These are phyloP conservation scores for Eristalis tenax DNA, from an alignment of 2,888 invertebrate genomes.

Conservation along the genomic window DNA sequence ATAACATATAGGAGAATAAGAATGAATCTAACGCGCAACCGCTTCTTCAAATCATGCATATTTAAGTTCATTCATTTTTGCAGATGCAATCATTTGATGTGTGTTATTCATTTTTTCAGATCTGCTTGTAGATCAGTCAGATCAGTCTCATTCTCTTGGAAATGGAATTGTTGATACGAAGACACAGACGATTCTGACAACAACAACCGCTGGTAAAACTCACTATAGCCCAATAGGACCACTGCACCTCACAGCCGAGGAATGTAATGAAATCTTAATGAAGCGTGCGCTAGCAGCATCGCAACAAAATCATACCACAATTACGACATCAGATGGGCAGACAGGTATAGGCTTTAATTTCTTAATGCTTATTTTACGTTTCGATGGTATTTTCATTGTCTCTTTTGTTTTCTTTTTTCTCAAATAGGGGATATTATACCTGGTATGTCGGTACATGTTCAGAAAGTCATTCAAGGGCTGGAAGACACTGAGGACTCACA, in stretches of 20 bases:
- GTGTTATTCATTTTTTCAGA: conserved; percentile 71
- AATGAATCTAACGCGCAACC: neutral
- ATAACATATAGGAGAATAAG: neutral
- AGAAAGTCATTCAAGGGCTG: conserved; percentile 81
- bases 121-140: conserved; percentile 80
- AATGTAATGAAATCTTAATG: conserved; percentile 90
- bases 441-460: conserved; percentile 82
- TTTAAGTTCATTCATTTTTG: conserved; percentile 3
- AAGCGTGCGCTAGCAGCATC: conserved; percentile 87
- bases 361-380: neutral
- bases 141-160: conserved; percentile 79
- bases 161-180: conserved; percentile 81
- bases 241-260: conserved; percentile 88
- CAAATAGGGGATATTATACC: conserved; percentile 80
- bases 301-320: conserved; percentile 81
- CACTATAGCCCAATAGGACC: conserved; percentile 88
- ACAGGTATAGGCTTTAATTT: conserved; percentile 70
- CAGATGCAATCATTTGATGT: neutral
- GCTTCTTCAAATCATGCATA: neutral
- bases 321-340: conserved; percentile 80
- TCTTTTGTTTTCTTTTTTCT: conserved; percentile 53
- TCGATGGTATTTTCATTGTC: neutral
- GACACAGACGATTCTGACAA: conserved; percentile 80
- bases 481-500: conserved; percentile 81
- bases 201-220: conserved; percentile 79